A percentile compares a stretch with the other conserved stretches of the same genome.
Evolutionary conservation across 2,113 vertebrate species (phyloP).

Genomic region (Polypterus senegalus): DNA sequence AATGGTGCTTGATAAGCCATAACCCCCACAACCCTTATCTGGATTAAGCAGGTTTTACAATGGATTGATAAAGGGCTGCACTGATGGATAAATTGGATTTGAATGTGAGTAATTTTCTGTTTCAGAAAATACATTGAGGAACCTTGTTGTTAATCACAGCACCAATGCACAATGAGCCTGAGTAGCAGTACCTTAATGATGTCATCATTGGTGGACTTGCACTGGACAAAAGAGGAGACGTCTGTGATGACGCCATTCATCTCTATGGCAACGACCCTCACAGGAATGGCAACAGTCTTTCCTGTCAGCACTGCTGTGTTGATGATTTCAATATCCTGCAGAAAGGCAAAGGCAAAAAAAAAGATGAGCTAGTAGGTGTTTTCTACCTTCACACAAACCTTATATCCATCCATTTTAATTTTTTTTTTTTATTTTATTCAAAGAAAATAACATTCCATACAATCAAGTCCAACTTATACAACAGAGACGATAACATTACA

Average conservation of each 20-base stretch:
- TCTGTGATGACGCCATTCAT: slow-evolving; percentile 72
- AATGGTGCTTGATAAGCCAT: no score
- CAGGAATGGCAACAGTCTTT: slow-evolving; percentile 83
- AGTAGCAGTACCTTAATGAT: slow-evolving; percentile 77
- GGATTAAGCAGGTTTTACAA: neutral
- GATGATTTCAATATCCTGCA: slow-evolving; percentile 92
- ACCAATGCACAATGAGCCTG: neutral
- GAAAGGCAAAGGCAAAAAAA: neutral
- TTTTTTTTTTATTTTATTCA: no score
- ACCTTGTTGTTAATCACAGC: neutral
- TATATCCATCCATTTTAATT: no score
- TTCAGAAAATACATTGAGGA: neutral
- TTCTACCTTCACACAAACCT: no score
- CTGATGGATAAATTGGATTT: neutral
- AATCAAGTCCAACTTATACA: no score
- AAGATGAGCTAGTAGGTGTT: slow-evolving; percentile 1
- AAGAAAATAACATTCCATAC: no score
- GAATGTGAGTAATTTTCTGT: neutral
- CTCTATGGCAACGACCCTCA: slow-evolving; percentile 93
- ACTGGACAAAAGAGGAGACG: slow-evolving; percentile 70
- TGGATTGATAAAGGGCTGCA: neutral
- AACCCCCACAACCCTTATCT: no score
- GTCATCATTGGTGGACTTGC: slow-evolving; percentile 89
- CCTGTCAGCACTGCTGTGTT: slow-evolving; percentile 93
- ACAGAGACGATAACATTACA: no score